phyloP scores from a whole-genome alignment of 1,140 invertebrate species.

The Choristoneura fumiferana region DNA sequence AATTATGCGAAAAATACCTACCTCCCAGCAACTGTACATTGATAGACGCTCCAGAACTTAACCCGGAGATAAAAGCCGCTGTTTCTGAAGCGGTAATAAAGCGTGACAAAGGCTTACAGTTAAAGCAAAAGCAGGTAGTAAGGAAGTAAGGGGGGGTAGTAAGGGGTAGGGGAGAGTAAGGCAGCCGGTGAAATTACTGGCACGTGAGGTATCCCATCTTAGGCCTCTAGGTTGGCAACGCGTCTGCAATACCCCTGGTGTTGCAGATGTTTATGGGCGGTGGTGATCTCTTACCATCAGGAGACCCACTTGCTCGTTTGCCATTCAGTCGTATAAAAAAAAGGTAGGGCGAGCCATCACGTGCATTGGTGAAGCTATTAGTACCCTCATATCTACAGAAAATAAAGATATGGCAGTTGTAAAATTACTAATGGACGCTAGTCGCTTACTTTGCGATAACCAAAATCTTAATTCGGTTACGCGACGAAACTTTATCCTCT shows the following conservation, averaged over 20 bases:
- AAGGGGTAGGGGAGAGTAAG: too few species aligned
- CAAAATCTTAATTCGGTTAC: neutral
- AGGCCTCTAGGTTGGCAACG: too few species aligned
- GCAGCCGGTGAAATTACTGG: too few species aligned
- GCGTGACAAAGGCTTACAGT: neutral
- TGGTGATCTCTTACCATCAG: too few species aligned
- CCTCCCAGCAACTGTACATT: neutral
- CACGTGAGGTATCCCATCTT: too few species aligned
- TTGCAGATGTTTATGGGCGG: too few species aligned
- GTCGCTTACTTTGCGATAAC: neutral
- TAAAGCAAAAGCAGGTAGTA: neutral
- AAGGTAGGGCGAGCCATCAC: too few species aligned
- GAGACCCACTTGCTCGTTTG: too few species aligned
- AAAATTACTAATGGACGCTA: neutral
- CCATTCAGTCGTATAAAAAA: too few species aligned
- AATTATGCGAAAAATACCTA: neutral
- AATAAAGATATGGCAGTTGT: neutral
- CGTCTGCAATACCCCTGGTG: too few species aligned
- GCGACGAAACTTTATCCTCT: neutral
- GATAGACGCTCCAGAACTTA: neutral
- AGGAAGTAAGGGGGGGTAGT: too few species aligned
- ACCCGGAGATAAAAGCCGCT: neutral
- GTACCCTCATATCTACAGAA: neutral
- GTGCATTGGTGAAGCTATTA: neutral
- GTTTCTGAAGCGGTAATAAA: neutral